A percentile compares a stretch with the other conserved stretches of the same genome.
Evolutionary conservation across 2,888 invertebrate species (phyloP).

Genomic region (Cryptophagus acutangulus): DNA sequence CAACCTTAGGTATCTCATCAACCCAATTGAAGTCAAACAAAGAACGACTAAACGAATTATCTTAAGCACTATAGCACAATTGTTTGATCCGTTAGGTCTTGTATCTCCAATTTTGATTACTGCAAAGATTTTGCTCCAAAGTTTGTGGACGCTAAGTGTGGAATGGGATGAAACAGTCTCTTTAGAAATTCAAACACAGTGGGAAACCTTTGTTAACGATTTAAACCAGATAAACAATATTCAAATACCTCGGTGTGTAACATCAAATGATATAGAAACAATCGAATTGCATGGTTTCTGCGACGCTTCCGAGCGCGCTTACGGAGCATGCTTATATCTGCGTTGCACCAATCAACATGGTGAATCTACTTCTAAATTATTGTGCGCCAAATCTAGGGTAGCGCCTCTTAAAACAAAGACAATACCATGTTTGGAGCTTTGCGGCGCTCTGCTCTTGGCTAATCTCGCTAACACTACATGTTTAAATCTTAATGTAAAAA

Average conservation of each 20-base stretch:
- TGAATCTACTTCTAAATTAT: constrained; percentile 12
- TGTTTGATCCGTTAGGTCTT: constrained; percentile 20
- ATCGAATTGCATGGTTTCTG: constrained; percentile 23
- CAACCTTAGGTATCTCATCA: constrained; percentile 14
- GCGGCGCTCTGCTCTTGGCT: constrained; percentile 24
- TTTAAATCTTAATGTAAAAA: neutral
- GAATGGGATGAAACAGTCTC: constrained; percentile 13
- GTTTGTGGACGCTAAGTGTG: constrained; percentile 14
- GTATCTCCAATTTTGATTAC: constrained; percentile 14
- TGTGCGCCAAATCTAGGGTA: constrained; percentile 32
- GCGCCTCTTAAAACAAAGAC: constrained; percentile 28
- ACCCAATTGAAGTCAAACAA: too few relatives aligned
- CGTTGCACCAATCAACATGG: constrained; percentile 9
- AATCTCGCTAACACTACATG: neutral
- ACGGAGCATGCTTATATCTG: constrained; percentile 20
- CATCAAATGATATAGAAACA: neutral
- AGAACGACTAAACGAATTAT: too few relatives aligned
- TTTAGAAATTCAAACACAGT: neutral
- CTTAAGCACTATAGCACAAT: too few relatives aligned
- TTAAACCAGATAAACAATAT: neutral
- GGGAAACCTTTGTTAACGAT: neutral
- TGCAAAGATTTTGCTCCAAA: constrained; percentile 18
- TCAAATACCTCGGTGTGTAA: constrained; percentile 10
- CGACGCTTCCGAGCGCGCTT: constrained; percentile 21
- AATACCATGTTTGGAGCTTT: constrained; percentile 29